Conservation (phyloP, 1,140 invertebrate genomes). For the Drosophila tsacasi region DNA sequence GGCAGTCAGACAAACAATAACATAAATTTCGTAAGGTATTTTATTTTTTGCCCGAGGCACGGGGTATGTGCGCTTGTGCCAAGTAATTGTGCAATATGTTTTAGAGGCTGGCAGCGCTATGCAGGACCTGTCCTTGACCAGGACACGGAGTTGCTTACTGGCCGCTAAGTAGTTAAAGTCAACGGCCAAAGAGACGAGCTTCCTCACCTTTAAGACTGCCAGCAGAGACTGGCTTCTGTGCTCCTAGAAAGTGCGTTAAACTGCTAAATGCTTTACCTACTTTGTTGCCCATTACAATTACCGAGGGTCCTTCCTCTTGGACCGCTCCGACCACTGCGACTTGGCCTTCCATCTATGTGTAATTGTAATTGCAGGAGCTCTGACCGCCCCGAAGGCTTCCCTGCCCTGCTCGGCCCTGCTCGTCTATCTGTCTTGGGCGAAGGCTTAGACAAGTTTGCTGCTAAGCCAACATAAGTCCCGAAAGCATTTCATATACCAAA, state of each 20-base stretch:
- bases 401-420: background rate
- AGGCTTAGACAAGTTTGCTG: slow-evolving; percentile 80
- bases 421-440: slow-evolving; percentile 29
- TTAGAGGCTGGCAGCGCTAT: slow-evolving; percentile 52
- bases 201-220: slow-evolving; percentile 1
- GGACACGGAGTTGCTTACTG: slow-evolving; percentile 31
- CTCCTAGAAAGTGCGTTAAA: slow-evolving; percentile 44
- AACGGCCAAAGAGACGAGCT: background rate
- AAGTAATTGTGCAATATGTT: slow-evolving; percentile 83
- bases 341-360: slow-evolving; percentile 47
- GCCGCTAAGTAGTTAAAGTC: slow-evolving; percentile 40
- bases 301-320: slow-evolving; percentile 33
- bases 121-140: slow-evolving; percentile 57
- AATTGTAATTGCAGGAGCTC: slow-evolving; percentile 76
- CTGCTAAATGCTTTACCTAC: slow-evolving; percentile 72
- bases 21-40: slow-evolving; percentile 79
- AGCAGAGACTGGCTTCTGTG: background rate
- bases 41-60: slow-evolving; percentile 43
- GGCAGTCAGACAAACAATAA: slow-evolving; percentile 80
- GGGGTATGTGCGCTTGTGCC: slow-evolving; percentile 36
- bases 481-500: slow-evolving; percentile 78
- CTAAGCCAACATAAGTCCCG: slow-evolving; percentile 81
- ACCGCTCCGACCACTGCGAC: slow-evolving; percentile 26
- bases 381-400: slow-evolving; percentile 1
- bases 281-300: slow-evolving; percentile 73